phyloP scores from a whole-genome alignment of 2,797 vertebrate species.

The Pseudocheirus occidentalis region DNA sequence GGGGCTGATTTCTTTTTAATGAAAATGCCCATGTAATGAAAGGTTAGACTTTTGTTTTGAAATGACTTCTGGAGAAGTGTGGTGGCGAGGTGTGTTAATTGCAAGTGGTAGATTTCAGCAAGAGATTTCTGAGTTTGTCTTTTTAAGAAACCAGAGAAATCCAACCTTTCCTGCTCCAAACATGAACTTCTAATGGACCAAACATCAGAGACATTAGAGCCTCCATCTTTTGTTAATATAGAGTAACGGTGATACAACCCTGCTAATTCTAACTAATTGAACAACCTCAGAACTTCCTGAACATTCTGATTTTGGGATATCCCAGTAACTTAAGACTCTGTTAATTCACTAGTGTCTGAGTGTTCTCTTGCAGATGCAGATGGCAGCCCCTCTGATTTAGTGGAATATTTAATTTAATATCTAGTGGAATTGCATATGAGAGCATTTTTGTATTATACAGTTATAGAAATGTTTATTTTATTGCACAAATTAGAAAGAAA shows the following conservation, averaged over 20 bases:
- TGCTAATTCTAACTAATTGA: constrained; percentile 20
- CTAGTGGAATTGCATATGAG: neutral
- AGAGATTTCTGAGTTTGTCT: constrained; percentile 19
- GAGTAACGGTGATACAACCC: constrained; percentile 8
- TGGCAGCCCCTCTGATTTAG: neutral
- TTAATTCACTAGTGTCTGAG: neutral
- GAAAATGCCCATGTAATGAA: constrained; percentile 75
- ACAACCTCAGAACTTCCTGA: neutral
- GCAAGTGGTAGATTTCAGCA: constrained; percentile 52
- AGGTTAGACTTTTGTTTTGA: constrained; percentile 73
- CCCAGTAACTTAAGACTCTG: neutral
- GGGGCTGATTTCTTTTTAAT: constrained; percentile 80
- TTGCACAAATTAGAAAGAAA: neutral
- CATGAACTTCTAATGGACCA: neutral
- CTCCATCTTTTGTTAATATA: neutral
- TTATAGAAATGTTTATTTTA: neutral
- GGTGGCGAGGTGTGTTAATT: neutral
- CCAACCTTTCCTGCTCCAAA: constrained; percentile 5
- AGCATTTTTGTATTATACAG: neutral
- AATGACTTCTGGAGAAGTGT: constrained; percentile 69
- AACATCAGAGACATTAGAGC: constrained; percentile 13
- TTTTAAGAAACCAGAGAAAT: constrained; percentile 44
- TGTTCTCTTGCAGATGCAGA: neutral
- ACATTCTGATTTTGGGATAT: neutral
- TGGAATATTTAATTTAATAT: neutral